Evolutionary conservation across 2,888 invertebrate species (phyloP).

Genomic region (Dorcus hopei): DNA sequence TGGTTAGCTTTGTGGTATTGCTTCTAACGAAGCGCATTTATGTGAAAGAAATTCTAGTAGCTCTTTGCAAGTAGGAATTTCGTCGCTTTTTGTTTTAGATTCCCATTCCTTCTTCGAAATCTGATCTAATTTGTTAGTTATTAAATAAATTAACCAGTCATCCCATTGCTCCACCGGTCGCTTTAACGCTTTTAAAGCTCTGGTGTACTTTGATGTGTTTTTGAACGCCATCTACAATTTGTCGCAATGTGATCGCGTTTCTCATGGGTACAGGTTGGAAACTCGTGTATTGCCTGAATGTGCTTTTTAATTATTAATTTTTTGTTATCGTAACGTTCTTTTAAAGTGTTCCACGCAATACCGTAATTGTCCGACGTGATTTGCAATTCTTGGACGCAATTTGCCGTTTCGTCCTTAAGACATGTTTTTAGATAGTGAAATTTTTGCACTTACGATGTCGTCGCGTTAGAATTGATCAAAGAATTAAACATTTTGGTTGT

Average conservation of each 20-base stretch:
- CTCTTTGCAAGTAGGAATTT: neutral
- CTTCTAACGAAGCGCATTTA: neutral
- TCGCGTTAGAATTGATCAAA: no score
- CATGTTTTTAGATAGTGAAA: no score
- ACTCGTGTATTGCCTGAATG: no score
- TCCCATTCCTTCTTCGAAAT: neutral
- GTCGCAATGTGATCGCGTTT: neutral
- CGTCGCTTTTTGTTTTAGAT: neutral
- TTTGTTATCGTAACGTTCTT: no score
- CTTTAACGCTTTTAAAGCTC: neutral
- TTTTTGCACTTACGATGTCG: no score
- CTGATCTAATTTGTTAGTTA: neutral
- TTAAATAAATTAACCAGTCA: neutral
- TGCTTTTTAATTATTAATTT: no score
- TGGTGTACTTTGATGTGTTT: neutral
- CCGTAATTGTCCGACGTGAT: neutral
- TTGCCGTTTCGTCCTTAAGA: neutral
- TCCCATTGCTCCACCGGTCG: neutral
- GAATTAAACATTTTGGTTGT: no score
- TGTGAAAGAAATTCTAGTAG: neutral
- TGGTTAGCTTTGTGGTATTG: neutral
- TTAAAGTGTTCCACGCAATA: no score
- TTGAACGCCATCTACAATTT: neutral
- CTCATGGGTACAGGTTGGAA: neutral
- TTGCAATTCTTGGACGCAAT: slow-evolving; percentile 3